These are phyloP conservation scores for Nebria ingens DNA, from an alignment of 1,140 invertebrate genomes.

Conservation along the genomic window DNA sequence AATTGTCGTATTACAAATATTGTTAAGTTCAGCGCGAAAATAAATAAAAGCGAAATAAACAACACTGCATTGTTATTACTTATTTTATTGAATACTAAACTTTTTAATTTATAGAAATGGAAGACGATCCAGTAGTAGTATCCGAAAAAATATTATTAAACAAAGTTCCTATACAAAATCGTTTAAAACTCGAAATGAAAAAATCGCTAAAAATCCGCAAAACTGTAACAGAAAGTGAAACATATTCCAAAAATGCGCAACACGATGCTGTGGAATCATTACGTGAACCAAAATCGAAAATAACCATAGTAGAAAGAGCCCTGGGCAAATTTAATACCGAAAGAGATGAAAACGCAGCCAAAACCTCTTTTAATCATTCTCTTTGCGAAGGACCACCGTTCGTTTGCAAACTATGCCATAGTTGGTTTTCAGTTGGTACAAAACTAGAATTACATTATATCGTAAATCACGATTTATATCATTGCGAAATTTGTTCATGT, in stretches of 20 bases:
- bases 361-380: neutral
- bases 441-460: conserved; percentile 3
- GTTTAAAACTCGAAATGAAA: conserved; percentile 10
- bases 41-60: no score
- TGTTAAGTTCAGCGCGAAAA: no score
- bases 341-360: neutral
- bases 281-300: neutral
- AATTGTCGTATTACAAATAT: no score
- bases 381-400: neutral
- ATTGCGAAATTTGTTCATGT: neutral
- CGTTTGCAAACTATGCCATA: neutral
- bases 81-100: neutral
- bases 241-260: no score
- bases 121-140: conserved; percentile 11
- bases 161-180: conserved; percentile 12
- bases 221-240: neutral
- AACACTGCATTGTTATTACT: neutral
- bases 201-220: neutral
- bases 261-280: no score
- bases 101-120: conserved; percentile 12
- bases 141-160: conserved; percentile 11
- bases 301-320: neutral
- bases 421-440: neutral
- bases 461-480: neutral
- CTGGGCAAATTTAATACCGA: neutral